Base-by-base conservation (phyloP, 2,797 vertebrate species). In the Austrolebias charrua region DNA sequence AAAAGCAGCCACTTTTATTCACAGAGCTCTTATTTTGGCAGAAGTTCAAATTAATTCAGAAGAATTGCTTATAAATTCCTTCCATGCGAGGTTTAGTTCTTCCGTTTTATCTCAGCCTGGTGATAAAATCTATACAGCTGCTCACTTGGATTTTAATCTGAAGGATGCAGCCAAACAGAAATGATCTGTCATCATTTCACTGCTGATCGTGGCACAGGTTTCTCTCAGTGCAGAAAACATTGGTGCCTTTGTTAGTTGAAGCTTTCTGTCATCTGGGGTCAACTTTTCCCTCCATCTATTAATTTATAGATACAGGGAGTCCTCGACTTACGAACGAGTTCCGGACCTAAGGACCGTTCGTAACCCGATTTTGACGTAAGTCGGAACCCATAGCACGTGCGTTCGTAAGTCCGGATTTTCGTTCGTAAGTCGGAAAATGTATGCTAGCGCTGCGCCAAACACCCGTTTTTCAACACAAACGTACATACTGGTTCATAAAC, bases 221-320 rank as follows among this genome's bases (percentile, higher is more conserved):
- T 38, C 10, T 38, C 10, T 10, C 10, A 11, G 11, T 49, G 47
- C 19, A 63, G 70, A 62, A 78, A 81, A 54, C 72, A 49, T 47
- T 47, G 63, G 33, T 48, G 31, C 31, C 9, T 33, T 9, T 33
- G 4, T 28, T n/a, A 42, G 24, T 31, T 47, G 14, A 19, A 1
- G 4, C 28, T 44, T 52, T 19, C 29, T 20, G 14, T 66, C 5
- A 42, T 14, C 20, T 50, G 49, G 15, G 9, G 20, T 38, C 19
- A 14, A 16, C 18, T 11, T 13, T 18, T 60, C 59, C 29, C 18
- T 31, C 3, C 5, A 12, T 31, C 1, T 9, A 44, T 43, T 31
- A 0, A 1, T 24, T 47, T 8, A 45, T 19, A 28, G 45, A 16
- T 19, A n/a, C n/a, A n/a, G n/a, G n/a, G n/a, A n/a, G n/a, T n/a